Percentiles rank a stretch among this genome's conserved stretches.
phyloP scores from a whole-genome alignment of 2,888 invertebrate genomes.

The Synanthedon vespiformis region DNA sequence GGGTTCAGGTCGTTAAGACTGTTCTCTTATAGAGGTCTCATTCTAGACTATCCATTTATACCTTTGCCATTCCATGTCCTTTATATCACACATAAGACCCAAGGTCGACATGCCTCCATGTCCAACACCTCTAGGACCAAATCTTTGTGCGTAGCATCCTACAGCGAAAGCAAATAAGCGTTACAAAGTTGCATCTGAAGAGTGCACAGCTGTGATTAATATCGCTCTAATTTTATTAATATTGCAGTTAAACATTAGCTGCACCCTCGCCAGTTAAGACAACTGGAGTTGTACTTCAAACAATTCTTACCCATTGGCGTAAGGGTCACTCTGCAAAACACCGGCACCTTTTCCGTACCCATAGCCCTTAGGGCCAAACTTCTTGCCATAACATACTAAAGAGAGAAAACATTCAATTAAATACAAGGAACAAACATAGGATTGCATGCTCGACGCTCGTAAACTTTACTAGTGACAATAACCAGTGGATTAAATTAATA shows the following conservation, averaged over 20 bases:
- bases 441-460: not conserved
- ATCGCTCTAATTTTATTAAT: slow-evolving; percentile 8
- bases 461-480: not conserved
- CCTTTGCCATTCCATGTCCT: slow-evolving; percentile 82
- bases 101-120: slow-evolving; percentile 89
- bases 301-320: slow-evolving; percentile 81
- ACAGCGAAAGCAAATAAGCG: slow-evolving; percentile 63
- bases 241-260: slow-evolving; percentile 19
- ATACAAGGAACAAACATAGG: slow-evolving; percentile 15
- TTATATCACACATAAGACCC: slow-evolving; percentile 87
- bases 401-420: slow-evolving; percentile 43
- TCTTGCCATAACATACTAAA: slow-evolving; percentile 94
- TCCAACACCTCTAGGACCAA: slow-evolving; percentile 94
- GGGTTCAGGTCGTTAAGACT: slow-evolving; percentile 31
- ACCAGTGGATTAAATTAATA: not conserved
- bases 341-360: slow-evolving; percentile 98
- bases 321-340: slow-evolving; percentile 90
- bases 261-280: slow-evolving; percentile 55
- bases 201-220: slow-evolving; percentile 32
- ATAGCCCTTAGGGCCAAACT: slow-evolving; percentile 97
- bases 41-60: slow-evolving; percentile 41
- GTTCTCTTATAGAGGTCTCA: slow-evolving; percentile 20
- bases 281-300: slow-evolving; percentile 34
- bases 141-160: slow-evolving; percentile 97
- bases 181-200: slow-evolving; percentile 40